These are phyloP conservation scores for Physeter macrocephalus DNA, from an alignment of 2,113 vertebrate genomes.

Conservation along the genomic window DNA sequence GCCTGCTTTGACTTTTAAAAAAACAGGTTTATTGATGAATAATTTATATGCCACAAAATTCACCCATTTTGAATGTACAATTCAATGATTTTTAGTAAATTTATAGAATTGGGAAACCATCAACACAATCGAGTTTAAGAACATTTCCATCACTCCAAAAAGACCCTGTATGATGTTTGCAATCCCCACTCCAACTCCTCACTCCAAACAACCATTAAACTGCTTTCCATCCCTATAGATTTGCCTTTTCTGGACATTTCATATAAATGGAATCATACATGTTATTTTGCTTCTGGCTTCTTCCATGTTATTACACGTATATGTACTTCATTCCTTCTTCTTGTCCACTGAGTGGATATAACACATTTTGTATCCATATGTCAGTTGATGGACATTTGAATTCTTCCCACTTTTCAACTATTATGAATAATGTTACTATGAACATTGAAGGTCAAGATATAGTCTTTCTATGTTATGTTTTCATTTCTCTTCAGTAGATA, in stretches of 20 bases:
- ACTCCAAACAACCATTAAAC: not conserved
- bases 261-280: not conserved
- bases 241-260: not conserved
- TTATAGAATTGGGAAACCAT: not conserved
- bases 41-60: not conserved
- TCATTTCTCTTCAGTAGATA: not conserved
- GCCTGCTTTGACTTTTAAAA: not conserved
- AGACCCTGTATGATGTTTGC: not conserved
- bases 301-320: not conserved
- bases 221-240: not conserved
- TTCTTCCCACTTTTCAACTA: not conserved
- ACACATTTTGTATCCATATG: not conserved
- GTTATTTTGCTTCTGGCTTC: not conserved
- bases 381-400: not conserved
- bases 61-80: not conserved
- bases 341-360: not conserved
- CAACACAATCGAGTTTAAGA: not conserved
- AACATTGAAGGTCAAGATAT: not conserved
- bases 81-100: not conserved
- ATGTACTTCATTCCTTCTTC: not conserved
- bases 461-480: not conserved
- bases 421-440: not conserved
- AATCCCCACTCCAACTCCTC: not conserved
- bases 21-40: not conserved
- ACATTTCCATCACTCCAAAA: not conserved